Evolutionary conservation across 2,888 invertebrate species (phyloP).

Genomic region (Ferrisia virgata): DNA sequence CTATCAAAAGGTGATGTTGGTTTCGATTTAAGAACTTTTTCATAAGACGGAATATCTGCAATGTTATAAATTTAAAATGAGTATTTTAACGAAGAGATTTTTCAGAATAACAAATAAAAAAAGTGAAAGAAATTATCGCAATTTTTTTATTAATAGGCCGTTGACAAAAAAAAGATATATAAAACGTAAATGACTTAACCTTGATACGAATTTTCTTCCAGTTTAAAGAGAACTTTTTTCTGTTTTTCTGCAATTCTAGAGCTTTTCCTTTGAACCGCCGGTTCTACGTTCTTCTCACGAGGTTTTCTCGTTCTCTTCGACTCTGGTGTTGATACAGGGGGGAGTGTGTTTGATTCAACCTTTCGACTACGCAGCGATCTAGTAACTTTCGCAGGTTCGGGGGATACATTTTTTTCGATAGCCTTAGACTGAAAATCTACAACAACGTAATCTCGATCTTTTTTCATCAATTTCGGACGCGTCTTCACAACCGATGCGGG

Average conservation of each 20-base stretch:
- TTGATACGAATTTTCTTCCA: conserved; percentile 49
- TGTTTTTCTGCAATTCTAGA: conserved; percentile 45
- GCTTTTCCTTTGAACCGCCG: conserved; percentile 32
- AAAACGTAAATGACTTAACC: conserved; percentile 53
- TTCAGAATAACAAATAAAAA: background rate
- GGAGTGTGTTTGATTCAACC: background rate
- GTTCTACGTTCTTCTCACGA: background rate
- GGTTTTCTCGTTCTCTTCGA: background rate
- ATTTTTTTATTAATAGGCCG: background rate
- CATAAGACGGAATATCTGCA: conserved; percentile 59
- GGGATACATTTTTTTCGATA: background rate
- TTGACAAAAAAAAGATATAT: background rate
- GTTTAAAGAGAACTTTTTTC: conserved; percentile 59
- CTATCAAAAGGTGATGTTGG: conserved; percentile 75
- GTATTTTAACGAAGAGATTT: background rate
- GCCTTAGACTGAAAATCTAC: background rate
- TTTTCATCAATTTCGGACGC: background rate
- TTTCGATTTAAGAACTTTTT: conserved; percentile 65
- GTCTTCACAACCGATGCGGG: background rate
- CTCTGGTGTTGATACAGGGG: background rate
- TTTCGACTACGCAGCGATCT: background rate
- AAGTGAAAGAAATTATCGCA: background rate
- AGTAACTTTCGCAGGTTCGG: background rate
- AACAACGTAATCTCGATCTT: background rate
- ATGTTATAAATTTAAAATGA: background rate